These are phyloP conservation scores for Lophochroa leadbeateri DNA, from an alignment of 2,113 vertebrate species.

Conservation along the genomic window DNA sequence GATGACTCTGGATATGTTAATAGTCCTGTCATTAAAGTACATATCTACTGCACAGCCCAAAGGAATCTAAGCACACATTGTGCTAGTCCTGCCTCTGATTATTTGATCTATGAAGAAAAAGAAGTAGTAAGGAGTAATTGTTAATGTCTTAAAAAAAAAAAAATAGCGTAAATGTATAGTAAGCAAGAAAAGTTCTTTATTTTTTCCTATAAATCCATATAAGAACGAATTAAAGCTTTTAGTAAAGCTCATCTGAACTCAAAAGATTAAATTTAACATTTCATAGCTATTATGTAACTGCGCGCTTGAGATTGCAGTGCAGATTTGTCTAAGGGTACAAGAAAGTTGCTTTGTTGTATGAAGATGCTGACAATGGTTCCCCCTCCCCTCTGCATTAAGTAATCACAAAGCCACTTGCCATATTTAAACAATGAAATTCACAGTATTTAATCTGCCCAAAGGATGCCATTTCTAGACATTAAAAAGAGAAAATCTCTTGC, in stretches of 20 bases:
- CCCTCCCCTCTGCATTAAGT: no score
- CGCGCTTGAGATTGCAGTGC: neutral
- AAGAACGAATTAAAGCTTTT: neutral
- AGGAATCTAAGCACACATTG: neutral
- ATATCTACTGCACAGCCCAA: neutral
- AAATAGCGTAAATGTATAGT: neutral
- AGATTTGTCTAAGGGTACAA: neutral
- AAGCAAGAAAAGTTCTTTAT: neutral
- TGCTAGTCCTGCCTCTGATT: neutral
- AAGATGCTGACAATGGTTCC: neutral
- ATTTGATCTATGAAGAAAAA: neutral
- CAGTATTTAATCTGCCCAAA: neutral
- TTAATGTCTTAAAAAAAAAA: neutral
- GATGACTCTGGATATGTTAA: neutral
- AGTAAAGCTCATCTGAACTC: neutral
- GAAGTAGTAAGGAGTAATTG: neutral
- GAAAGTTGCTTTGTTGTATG: neutral
- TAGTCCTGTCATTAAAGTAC: neutral
- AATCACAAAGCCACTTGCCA: neutral
- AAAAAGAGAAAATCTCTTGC: neutral
- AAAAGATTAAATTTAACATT: neutral
- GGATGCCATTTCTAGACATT: neutral
- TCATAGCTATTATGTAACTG: neutral
- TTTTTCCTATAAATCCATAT: neutral
- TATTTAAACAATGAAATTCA: neutral